Percentiles rank a stretch among this genome's conserved stretches.
Conservation (phyloP, 2,888 invertebrate species). For the Teleogryllus oceanicus region DNA sequence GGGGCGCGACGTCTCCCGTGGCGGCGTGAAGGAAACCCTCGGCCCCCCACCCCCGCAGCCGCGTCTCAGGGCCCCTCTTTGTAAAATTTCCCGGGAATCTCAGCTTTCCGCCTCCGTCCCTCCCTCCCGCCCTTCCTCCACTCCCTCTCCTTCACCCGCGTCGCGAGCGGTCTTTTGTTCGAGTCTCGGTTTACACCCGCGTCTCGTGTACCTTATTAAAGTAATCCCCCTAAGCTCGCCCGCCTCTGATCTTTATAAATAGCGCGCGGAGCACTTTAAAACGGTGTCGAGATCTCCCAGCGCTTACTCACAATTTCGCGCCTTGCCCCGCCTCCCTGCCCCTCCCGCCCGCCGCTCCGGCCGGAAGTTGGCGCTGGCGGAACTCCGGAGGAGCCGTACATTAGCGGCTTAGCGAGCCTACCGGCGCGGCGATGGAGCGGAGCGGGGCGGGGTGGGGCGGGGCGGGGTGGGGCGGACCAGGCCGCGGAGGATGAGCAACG, state of each 20-base stretch:
- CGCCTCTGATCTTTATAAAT: constrained; percentile 10
- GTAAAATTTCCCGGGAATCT: constrained; percentile 18
- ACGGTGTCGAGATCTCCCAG: constrained; percentile 1
- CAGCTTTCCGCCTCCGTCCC: background rate
- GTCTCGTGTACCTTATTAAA: constrained; percentile 7
- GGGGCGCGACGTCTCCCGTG: too few relatives aligned
- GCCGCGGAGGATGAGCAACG: too few relatives aligned
- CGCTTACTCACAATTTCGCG: constrained; percentile 7
- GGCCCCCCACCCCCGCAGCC: background rate
- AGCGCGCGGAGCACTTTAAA: background rate
- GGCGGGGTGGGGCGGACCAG: background rate
- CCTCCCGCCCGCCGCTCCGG: too few relatives aligned
- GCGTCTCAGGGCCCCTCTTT: background rate
- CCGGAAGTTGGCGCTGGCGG: background rate
- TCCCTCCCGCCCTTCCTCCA: background rate
- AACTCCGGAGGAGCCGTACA: background rate
- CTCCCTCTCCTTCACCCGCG: background rate
- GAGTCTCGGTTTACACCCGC: constrained; percentile 1
- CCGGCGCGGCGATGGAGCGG: background rate
- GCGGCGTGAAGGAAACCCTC: too few relatives aligned
- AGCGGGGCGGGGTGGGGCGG: background rate
- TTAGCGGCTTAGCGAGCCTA: constrained; percentile 2
- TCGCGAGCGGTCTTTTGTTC: background rate
- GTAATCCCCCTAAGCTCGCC: background rate
- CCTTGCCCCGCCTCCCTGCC: background rate